Percentiles rank a stretch among this genome's conserved stretches.
These are phyloP conservation scores for Euproctis similis DNA, from an alignment of 2,888 invertebrate species.

Conservation along the genomic window DNA sequence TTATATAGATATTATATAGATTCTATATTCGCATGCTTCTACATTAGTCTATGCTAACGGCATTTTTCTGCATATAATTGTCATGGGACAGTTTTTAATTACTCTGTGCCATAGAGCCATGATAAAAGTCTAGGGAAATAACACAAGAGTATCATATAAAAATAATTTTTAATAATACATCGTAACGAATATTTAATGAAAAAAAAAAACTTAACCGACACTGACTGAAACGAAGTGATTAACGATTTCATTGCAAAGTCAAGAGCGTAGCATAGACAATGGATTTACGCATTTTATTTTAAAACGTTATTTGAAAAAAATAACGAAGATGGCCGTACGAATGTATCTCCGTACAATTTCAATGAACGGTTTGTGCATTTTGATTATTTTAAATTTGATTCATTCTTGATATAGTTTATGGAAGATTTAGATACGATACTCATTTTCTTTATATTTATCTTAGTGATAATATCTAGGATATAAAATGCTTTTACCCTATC, in stretches of 20 bases:
- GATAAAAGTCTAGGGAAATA: no score
- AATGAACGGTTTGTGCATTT: slow-evolving; percentile 19
- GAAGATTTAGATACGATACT: not conserved
- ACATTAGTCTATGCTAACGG: no score
- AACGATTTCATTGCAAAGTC: slow-evolving; percentile 25
- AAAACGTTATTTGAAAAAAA: slow-evolving; percentile 11
- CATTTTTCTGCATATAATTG: no score
- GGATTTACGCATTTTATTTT: slow-evolving; percentile 20
- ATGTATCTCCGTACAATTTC: slow-evolving; percentile 5
- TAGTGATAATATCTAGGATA: no score
- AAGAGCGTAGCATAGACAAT: slow-evolving; percentile 25
- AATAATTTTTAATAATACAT: slow-evolving; percentile 15
- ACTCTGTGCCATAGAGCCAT: no score
- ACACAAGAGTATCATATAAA: slow-evolving; percentile 5
- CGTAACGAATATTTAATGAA: slow-evolving; percentile 29
- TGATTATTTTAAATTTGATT: slow-evolving; percentile 21
- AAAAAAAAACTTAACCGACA: slow-evolving; percentile 10
- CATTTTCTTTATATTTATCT: no score
- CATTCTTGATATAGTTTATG: not conserved
- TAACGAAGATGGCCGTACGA: no score
- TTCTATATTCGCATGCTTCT: no score
- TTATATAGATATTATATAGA: no score
- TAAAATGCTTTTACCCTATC: no score
- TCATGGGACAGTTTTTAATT: no score
- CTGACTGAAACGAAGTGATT: slow-evolving; percentile 18